Evolutionary conservation across 2,797 vertebrate species (phyloP).

Genomic region (Tapirus indicus): DNA sequence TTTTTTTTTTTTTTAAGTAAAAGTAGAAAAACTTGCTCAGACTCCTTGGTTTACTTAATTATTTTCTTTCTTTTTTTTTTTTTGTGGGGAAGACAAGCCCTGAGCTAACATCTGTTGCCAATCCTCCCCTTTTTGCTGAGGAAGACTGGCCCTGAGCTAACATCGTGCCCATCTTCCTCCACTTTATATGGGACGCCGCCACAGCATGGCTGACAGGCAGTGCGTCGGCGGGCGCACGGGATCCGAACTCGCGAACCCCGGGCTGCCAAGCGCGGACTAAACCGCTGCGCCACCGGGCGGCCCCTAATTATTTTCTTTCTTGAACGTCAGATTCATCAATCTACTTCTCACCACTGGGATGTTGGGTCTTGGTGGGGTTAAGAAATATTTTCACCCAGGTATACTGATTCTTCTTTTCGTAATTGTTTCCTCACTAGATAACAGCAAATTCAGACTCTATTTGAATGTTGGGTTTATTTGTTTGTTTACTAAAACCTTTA

Average conservation of each 20-base stretch:
- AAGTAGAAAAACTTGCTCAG: constrained; percentile 1
- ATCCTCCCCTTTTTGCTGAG: no score
- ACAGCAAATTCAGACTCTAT: neutral
- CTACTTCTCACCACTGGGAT: neutral
- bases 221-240: no score
- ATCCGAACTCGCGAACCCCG: no score
- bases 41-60: neutral
- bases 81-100: no score
- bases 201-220: no score
- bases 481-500: neutral
- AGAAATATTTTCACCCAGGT: neutral
- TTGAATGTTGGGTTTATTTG: neutral
- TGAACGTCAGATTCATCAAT: neutral
- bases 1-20: neutral
- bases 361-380: neutral
- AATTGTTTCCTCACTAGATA: neutral
- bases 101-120: no score
- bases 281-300: no score
- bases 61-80: constrained; percentile 36
- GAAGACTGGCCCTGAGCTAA: no score
- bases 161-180: no score
- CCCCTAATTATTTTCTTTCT: constrained; percentile 37
- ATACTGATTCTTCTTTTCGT: neutral
- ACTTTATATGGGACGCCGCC: no score
- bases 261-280: no score